Percentiles rank a stretch among this genome's conserved stretches.
Evolutionary conservation across 2,797 vertebrate species (phyloP).

Genomic region (Mormyrus proboscirostris): DNA sequence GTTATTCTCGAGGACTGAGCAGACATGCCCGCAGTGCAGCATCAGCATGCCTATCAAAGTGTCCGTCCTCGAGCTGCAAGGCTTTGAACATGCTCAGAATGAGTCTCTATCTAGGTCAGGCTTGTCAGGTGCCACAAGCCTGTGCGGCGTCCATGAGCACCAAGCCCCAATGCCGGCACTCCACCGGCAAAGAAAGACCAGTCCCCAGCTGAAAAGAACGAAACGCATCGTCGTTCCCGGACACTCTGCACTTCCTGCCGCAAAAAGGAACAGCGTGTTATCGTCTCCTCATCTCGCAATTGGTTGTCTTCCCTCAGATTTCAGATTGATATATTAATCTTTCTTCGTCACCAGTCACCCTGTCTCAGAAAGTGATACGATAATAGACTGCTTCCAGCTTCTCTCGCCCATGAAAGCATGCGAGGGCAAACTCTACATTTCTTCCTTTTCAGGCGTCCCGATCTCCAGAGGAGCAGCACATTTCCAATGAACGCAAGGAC

Average conservation of each 20-base stretch:
- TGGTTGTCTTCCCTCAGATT: slow-evolving; percentile 40
- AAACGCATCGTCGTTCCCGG: background rate
- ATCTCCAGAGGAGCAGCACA: background rate
- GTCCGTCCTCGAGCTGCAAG: background rate
- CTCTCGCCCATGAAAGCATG: slow-evolving; percentile 30
- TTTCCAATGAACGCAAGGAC: background rate
- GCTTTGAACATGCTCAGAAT: slow-evolving; percentile 25
- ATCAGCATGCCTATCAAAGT: slow-evolving; percentile 7
- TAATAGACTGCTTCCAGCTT: slow-evolving; percentile 34
- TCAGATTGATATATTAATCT: slow-evolving; percentile 49
- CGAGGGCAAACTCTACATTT: slow-evolving; percentile 17
- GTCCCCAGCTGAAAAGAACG: background rate
- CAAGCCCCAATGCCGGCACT: background rate
- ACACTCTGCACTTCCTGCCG: background rate
- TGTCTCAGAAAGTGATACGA: slow-evolving; percentile 33
- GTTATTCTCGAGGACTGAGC: slow-evolving; percentile 21
- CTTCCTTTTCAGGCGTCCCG: background rate
- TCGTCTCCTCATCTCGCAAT: slow-evolving; percentile 19
- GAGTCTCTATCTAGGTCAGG: slow-evolving; percentile 34
- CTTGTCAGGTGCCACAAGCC: slow-evolving; percentile 9
- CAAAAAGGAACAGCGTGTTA: slow-evolving; percentile 10
- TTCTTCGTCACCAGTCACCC: slow-evolving; percentile 48
- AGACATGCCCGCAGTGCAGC: slow-evolving; percentile 2
- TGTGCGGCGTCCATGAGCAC: background rate
- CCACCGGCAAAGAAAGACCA: background rate